Evolutionary conservation across 2,113 vertebrate genomes (phyloP), one percentile per base, ranked within the genome.

Genomic region (Theristicus caerulescens): DNA sequence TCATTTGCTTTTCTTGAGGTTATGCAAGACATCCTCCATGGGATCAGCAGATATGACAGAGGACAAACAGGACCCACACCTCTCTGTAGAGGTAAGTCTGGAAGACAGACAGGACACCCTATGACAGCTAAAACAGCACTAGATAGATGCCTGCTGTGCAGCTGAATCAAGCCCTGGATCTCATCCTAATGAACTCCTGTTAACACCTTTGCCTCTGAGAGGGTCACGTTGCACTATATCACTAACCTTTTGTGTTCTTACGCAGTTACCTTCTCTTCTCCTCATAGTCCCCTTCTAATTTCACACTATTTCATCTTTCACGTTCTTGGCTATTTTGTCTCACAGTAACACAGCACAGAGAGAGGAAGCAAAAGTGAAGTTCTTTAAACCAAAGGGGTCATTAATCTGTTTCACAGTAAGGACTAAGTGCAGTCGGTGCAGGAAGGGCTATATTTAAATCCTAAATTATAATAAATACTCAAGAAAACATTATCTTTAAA

Each of bases 401-500:
- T 95, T 94, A 89, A 96, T 92, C 82, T 88, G 54, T 49, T 94
- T 92, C 86, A 90, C 58, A 81, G 79, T 88, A 86, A 97, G 47
- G 66, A 96, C 69, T 93, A 96, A 86, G n/a, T 29, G 10, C 52
- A 90, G 59, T 71, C 54, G 94, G 77, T 38, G 38, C 81, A 97
- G 64, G 67, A 94, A 95, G 69, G 74, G 52, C 49, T 86, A 81
- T 57, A 96, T 94, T 95, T 96, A 97, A 97, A 86, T 32, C 42
- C 91, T 82, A 96, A 95, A 89, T 96, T 96, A 93, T 73, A 96
- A 38, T 79, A 97, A 96, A 82, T 74, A 93, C 25, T 84, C 52
- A 83, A 83, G 92, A 93, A 97, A 95, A 86, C 47, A 86, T 42
- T 94, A 83, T 90, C 73, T 96, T 94, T 89, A 91, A 95, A 96